Evolutionary conservation across 2,113 vertebrate species (phyloP).

Genomic region (Gobiocypris rarus): DNA sequence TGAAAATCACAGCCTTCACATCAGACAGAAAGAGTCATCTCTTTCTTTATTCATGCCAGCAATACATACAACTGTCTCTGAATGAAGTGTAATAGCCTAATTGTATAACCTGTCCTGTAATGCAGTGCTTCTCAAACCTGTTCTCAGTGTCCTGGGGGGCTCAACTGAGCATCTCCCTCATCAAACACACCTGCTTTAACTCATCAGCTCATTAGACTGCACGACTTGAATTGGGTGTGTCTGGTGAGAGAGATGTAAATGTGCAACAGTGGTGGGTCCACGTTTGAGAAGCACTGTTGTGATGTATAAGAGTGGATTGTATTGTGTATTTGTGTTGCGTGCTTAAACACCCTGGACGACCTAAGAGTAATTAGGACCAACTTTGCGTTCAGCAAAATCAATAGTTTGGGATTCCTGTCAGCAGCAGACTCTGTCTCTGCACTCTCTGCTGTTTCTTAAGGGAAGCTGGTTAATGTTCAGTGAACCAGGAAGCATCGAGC

Average conservation of each 20-base stretch:
- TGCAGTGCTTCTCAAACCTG: too few relatives aligned
- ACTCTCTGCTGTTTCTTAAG: background rate
- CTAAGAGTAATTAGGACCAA: background rate
- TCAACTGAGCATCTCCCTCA: too few relatives aligned
- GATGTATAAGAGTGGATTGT: background rate
- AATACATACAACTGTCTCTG: background rate
- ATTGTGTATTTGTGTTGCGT: background rate
- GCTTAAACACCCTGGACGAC: background rate
- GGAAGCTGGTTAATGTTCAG: constrained; percentile 63
- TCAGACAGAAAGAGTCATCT: background rate
- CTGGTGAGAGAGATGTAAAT: too few relatives aligned
- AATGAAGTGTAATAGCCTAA: background rate
- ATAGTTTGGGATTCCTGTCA: background rate
- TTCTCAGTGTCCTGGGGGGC: too few relatives aligned
- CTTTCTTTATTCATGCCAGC: background rate
- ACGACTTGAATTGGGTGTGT: too few relatives aligned
- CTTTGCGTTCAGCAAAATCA: background rate
- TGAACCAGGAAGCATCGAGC: constrained; percentile 53
- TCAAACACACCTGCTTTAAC: too few relatives aligned
- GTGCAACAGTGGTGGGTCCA: too few relatives aligned
- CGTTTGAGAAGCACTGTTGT: background rate
- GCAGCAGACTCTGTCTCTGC: background rate
- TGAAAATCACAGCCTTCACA: background rate
- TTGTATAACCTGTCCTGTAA: background rate
- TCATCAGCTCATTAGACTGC: too few relatives aligned